Evolutionary conservation across 2,797 vertebrate species (phyloP).

Genomic region (Schizopygopsis malacanthus): DNA sequence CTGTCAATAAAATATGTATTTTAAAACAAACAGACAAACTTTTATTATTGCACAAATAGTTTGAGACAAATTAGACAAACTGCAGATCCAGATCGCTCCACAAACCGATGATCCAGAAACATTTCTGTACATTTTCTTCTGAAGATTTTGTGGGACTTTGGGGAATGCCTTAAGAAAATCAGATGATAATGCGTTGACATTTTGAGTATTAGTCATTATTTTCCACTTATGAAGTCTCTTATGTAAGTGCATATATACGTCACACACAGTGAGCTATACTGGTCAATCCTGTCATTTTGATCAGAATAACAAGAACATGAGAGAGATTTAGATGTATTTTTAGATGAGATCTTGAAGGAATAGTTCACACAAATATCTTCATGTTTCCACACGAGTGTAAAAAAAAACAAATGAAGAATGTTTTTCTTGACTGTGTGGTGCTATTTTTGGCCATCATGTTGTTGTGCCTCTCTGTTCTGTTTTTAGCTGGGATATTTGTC

Average conservation of each 20-base stretch:
- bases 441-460: slow-evolving; percentile 37
- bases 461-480: slow-evolving; percentile 3
- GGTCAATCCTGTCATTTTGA: neutral
- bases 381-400: neutral
- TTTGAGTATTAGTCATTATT: slow-evolving; percentile 41
- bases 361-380: no score
- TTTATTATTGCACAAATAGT: no score
- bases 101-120: neutral
- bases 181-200: slow-evolving; percentile 5
- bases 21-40: no score
- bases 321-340: slow-evolving; percentile 11
- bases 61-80: no score
- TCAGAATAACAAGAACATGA: neutral
- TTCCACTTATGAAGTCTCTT: slow-evolving; percentile 46
- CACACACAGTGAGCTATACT: slow-evolving; percentile 26
- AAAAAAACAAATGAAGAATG: neutral
- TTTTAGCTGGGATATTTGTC: slow-evolving; percentile 14
- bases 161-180: slow-evolving; percentile 14
- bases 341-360: neutral
- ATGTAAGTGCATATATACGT: slow-evolving; percentile 33
- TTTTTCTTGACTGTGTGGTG: slow-evolving; percentile 27
- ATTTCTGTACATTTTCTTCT: neutral
- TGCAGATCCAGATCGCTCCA: neutral
- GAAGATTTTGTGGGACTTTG: neutral
- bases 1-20: no score